Conservation (phyloP, 2,797 vertebrate species). For the Hylomyscus alleni region DNA sequence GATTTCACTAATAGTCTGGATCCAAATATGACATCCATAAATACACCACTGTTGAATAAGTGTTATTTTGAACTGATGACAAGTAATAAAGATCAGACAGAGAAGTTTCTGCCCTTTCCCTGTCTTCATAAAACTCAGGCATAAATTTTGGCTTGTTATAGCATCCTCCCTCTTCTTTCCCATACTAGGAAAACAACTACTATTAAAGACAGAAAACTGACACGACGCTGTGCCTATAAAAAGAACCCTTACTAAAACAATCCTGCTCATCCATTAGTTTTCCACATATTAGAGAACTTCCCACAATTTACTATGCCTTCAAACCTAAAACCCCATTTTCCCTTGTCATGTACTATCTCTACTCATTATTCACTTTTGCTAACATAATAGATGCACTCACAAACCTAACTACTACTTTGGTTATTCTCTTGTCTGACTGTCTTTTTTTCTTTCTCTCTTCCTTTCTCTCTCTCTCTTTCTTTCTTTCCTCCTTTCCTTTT, state of each 20-base stretch:
- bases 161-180: background rate
- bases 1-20: background rate
- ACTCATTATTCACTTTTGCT: background rate
- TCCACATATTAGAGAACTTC: background rate
- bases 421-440: constrained; percentile 18
- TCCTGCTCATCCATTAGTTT: background rate
- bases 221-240: background rate
- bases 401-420: constrained; percentile 17
- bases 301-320: background rate
- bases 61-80: background rate
- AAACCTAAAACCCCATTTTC: background rate
- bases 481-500: background rate
- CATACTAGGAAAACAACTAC: background rate
- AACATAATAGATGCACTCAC: background rate
- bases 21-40: background rate
- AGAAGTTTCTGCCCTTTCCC: background rate
- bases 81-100: constrained; percentile 39
- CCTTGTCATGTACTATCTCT: background rate
- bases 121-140: constrained; percentile 24
- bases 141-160: constrained; percentile 3
- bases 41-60: background rate
- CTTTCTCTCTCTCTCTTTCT: background rate
- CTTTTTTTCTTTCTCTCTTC: background rate
- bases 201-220: background rate
- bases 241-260: constrained; percentile 42